phyloP scores from a whole-genome alignment of 2,888 invertebrate species.

The Ditylenchus weischeri region DNA sequence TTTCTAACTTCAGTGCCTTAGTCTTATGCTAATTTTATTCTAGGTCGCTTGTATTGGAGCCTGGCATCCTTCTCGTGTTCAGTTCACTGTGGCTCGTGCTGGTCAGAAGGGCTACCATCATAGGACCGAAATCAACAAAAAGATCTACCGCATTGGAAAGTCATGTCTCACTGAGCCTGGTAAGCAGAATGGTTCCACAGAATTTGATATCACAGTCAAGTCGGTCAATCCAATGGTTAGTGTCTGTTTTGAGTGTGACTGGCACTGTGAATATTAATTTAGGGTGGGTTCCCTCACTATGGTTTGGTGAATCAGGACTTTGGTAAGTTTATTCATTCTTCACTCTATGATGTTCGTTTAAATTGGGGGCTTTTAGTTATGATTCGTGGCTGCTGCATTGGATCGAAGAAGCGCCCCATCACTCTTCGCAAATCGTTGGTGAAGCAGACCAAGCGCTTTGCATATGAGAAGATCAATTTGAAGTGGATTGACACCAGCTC shows the following conservation, averaged over 20 bases:
- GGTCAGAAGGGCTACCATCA: slow-evolving; percentile 99
- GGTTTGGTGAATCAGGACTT: slow-evolving; percentile 99
- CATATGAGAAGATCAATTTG: slow-evolving; percentile 93
- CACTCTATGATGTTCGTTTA: too few species aligned
- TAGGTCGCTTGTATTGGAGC: slow-evolving; percentile 99
- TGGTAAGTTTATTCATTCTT: slow-evolving; percentile 22
- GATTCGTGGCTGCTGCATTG: slow-evolving; percentile 93
- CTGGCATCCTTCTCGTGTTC: slow-evolving; percentile 99
- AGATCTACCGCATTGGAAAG: slow-evolving; percentile 90
- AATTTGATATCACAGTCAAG: slow-evolving; percentile 91
- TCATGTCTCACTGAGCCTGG: slow-evolving; percentile 64
- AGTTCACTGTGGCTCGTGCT: slow-evolving; percentile 97
- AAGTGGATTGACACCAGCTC: slow-evolving; percentile 99
- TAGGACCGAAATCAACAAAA: slow-evolving; percentile 99
- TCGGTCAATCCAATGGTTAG: slow-evolving; percentile 88
- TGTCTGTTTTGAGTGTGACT: neutral
- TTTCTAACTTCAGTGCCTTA: neutral
- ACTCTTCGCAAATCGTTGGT: slow-evolving; percentile 90
- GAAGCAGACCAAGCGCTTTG: slow-evolving; percentile 88
- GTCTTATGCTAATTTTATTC: slow-evolving; percentile 56
- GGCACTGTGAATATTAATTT: slow-evolving; percentile 19
- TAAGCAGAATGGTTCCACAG: slow-evolving; percentile 95
- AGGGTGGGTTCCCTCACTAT: slow-evolving; percentile 97
- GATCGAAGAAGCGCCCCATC: slow-evolving; percentile 92
- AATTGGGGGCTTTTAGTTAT: slow-evolving; percentile 66